Evolutionary conservation across 2,888 invertebrate species (phyloP).

Genomic region (Phymatocera aterrima): DNA sequence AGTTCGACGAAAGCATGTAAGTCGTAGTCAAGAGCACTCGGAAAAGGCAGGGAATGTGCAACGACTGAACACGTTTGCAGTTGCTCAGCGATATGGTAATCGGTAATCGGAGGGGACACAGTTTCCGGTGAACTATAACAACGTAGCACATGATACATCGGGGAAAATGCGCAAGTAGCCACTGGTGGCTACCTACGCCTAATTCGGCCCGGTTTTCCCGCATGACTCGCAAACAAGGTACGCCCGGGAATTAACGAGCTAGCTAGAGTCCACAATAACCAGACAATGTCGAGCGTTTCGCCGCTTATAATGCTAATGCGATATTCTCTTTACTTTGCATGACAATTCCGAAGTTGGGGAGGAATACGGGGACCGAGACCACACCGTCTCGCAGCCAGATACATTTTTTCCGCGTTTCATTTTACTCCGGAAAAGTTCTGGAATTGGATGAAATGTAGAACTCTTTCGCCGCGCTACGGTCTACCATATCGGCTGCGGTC

Average conservation of each 20-base stretch:
- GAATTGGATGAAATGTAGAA: not conserved
- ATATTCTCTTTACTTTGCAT: conserved; percentile 70
- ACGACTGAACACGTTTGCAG: not conserved
- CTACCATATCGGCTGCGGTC: not conserved
- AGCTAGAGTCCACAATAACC: conserved; percentile 67
- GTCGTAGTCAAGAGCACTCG: not conserved
- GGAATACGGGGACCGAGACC: not conserved
- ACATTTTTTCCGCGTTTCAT: not conserved
- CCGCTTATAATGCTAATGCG: conserved; percentile 72
- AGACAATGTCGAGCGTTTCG: conserved; percentile 68
- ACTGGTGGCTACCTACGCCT: not conserved
- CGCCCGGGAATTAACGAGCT: conserved; percentile 67
- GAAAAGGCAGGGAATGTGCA: not conserved
- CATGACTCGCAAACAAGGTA: conserved; percentile 38
- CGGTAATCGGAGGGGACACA: not conserved
- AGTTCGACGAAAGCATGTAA: not conserved
- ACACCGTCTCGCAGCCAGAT: not conserved
- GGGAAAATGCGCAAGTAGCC: not conserved
- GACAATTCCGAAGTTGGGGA: conserved; percentile 62
- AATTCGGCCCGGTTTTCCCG: conserved; percentile 26
- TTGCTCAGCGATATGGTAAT: conserved; percentile 1
- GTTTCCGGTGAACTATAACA: not conserved
- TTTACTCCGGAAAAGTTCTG: not conserved
- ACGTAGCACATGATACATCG: not conserved
- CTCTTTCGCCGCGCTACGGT: not conserved